Conservation (phyloP, 2,797 vertebrate genomes). For the Periparus ater region DNA sequence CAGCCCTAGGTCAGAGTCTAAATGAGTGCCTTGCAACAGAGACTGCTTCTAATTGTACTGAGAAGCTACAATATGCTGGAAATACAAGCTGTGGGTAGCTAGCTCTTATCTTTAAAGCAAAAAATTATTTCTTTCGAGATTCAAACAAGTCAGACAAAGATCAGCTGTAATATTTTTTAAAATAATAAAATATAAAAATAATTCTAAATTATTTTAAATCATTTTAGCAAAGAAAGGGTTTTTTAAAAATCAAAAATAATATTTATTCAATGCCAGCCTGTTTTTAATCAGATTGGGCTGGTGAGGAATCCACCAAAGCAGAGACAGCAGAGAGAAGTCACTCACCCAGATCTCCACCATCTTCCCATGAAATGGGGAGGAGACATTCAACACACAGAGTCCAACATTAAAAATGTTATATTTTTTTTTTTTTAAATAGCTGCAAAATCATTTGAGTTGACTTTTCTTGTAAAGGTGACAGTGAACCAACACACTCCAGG, state of each 20-base stretch:
- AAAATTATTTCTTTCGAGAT: not conserved
- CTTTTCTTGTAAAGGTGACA: not conserved
- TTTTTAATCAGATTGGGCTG: not conserved
- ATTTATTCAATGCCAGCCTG: not conserved
- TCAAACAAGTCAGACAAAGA: not conserved
- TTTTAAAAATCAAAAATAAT: not conserved
- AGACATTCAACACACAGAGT: not conserved
- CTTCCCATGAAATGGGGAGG: accelerated
- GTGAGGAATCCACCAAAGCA: not conserved
- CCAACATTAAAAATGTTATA: not conserved
- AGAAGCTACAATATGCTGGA: not conserved
- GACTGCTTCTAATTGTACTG: not conserved
- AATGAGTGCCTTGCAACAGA: not conserved
- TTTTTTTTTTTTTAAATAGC: not conserved
- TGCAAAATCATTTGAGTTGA: not conserved
- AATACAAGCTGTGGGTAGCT: slow-evolving; percentile 14
- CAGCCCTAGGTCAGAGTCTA: slow-evolving; percentile 15
- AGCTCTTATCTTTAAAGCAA: not conserved
- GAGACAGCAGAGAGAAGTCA: not conserved
- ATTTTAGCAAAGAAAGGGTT: not conserved
- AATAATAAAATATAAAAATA: not conserved
- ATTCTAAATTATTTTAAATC: no score
- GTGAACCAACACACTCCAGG: not conserved
- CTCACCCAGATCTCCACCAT: not conserved
- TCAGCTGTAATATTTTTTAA: not conserved